Base-by-base conservation (phyloP, 64 coral and sea anemone genomes). In the Trachythela sp. region DNA sequence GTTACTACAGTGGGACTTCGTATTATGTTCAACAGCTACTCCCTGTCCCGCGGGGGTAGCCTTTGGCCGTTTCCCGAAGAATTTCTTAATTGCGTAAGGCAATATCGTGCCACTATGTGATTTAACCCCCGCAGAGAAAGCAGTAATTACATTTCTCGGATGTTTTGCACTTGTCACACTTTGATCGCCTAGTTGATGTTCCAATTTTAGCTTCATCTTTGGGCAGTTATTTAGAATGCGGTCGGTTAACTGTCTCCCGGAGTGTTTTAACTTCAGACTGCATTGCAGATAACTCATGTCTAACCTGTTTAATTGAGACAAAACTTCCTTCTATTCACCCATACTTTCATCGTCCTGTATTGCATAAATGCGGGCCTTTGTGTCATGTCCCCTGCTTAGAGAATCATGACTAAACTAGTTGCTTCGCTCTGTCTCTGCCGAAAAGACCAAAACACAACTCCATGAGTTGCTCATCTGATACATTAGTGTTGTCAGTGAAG, bases 401-500 rank as follows among this genome's bases (percentile, higher is more conserved):
- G 51, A 54, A n/a, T n/a, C 5, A 9, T 10, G 22, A 22, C 39
- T 86, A 11, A 91, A 87, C 83, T 91, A 86, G 35, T 91, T 86
- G 77, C 39, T 87, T 85, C 68, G 39, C 33, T 91, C 90, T 15
- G 90, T 75, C 32, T 91, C 84, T 40, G 85, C 84, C 24, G 90
- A 91, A 29, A 91, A 60, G 4, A 84, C 90, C 76, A 91, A 50
- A 83, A 84, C 89, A 90, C 85, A 5, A 36, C 52, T 38, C 83
- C 27, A 87, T 87, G 41, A 87, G 54, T 8, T 87, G 34, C 41
- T 87, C 86, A 33, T 87, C 86, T 50, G 87, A 40, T 37, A 89
- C 87, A 39, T 75, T 2, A 8, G 36, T 41, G 32, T 89, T 64
- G 24, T 36, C 14, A 11, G 50, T 54, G 4, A 51, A 13, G 0